Evolutionary conservation across 2,797 vertebrate species (phyloP), one percentile per base, ranked within the genome.

Genomic region (Eospalax fontanierii): DNA sequence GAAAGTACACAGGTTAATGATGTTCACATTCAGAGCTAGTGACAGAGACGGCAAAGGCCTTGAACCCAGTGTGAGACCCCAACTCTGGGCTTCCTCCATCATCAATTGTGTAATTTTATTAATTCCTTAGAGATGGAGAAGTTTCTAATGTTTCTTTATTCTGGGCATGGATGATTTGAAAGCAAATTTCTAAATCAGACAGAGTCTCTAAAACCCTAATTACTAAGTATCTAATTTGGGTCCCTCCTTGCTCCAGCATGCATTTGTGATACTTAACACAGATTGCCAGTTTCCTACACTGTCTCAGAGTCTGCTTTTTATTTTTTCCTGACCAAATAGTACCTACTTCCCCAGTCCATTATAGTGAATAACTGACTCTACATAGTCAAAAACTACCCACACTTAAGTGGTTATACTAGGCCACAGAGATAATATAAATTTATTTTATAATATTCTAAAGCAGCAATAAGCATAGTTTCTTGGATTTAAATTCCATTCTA

Each of bases 381-480:
- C 11, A 59, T 35, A 65, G 16, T 19, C 18, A 91, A 79, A 16
- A 66, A 21, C 4, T 70, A 80, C 11, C 30, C 66, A 75, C 46
- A 30, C 21, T 61, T 80, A 50, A 76, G 21, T 71, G 68, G 54
- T n/a, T 90, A 6, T 38, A 24, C 4, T 35, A 38, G 40, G 30
- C 18, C 85, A 7, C 26, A 87, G 15, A 76, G n/a, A 95, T 81
- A 57, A 85, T 33, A 61, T 2, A 74, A 90, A 90, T 30, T 43
- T 85, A 57, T 79, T 80, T 80, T 59, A 75, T 63, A 33, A 89
- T 38, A 73, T 80, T 89, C 59, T 59, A 43, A 46, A 26, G 8
- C 30, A 90, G 73, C 40, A 91, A 75, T 83, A 87, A 93, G 57
- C 33, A 68, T 65, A 82, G 71, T 94, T 87, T 82, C 54, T 78